These are phyloP conservation scores for Hippopotamus amphibius DNA, from an alignment of 2,113 vertebrate species.

Conservation along the genomic window DNA sequence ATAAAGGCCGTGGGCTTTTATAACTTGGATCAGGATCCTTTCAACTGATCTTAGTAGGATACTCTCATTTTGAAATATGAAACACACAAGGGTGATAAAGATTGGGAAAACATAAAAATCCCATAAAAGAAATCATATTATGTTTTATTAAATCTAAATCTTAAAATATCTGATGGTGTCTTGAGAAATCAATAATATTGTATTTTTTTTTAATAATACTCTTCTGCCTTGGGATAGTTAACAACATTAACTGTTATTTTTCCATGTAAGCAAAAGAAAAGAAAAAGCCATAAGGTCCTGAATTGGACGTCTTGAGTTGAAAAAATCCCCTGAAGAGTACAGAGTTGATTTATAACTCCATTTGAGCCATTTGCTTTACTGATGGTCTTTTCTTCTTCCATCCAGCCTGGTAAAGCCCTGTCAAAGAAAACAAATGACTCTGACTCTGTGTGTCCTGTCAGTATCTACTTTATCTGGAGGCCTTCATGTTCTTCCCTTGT, in stretches of 20 bases:
- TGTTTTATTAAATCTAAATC: constrained; percentile 39
- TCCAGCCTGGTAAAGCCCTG: background rate
- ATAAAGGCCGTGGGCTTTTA: background rate
- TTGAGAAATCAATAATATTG: constrained; percentile 52
- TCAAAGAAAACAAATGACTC: constrained; percentile 67
- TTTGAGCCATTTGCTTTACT: constrained; percentile 48
- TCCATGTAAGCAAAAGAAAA: constrained; percentile 18
- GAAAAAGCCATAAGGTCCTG: background rate
- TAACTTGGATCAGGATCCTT: background rate
- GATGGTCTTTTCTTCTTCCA: constrained; percentile 54
- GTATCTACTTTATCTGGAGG: constrained; percentile 49
- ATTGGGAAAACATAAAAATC: constrained; percentile 47
- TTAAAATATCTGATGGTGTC: constrained; percentile 42
- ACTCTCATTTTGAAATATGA: constrained; percentile 45
- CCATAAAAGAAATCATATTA: constrained; percentile 35
- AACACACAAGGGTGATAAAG: background rate
- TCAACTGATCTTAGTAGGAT: constrained; percentile 15
- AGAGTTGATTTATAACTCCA: constrained; percentile 61
- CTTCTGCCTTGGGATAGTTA: constrained; percentile 20
- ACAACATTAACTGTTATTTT: background rate
- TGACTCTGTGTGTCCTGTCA: background rate
- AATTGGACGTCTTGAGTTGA: constrained; percentile 39
- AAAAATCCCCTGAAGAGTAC: constrained; percentile 35
- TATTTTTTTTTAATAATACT: background rate
- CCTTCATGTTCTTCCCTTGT: constrained; percentile 53